These are phyloP conservation scores for Trachelus tabidus DNA, from an alignment of 2,888 invertebrate genomes.

Conservation along the genomic window DNA sequence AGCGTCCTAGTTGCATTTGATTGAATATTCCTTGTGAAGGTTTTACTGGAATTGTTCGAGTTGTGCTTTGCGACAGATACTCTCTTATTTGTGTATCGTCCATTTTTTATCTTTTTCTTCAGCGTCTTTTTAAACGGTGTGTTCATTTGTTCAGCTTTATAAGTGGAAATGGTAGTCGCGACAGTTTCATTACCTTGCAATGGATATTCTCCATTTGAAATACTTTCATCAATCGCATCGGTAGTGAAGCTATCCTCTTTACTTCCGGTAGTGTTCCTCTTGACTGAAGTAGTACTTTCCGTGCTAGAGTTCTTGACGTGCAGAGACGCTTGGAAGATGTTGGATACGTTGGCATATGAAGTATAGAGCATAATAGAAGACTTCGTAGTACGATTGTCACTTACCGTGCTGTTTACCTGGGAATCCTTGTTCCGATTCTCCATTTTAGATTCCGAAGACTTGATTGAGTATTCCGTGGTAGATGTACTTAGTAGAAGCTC, in stretches of 20 bases:
- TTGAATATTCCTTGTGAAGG: conserved; percentile 25
- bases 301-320: not conserved
- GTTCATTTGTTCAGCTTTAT: not conserved
- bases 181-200: not conserved
- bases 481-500: not conserved
- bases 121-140: not conserved
- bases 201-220: not conserved
- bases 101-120: not conserved
- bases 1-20: not conserved
- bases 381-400: not conserved
- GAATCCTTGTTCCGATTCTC: not conserved
- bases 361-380: not conserved
- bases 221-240: not conserved
- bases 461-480: not conserved
- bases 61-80: not conserved
- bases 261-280: not conserved
- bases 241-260: not conserved
- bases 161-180: not conserved
- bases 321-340: conserved; percentile 15
- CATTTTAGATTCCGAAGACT: not conserved
- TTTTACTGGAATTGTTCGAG: conserved; percentile 11
- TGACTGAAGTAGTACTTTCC: not conserved
- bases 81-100: not conserved
- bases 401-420: not conserved
- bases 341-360: conserved; percentile 20